Evolutionary conservation across 2,888 invertebrate genomes (phyloP), one percentile per base, ranked within the genome.

Genomic region (Protodeltote pygarga): DNA sequence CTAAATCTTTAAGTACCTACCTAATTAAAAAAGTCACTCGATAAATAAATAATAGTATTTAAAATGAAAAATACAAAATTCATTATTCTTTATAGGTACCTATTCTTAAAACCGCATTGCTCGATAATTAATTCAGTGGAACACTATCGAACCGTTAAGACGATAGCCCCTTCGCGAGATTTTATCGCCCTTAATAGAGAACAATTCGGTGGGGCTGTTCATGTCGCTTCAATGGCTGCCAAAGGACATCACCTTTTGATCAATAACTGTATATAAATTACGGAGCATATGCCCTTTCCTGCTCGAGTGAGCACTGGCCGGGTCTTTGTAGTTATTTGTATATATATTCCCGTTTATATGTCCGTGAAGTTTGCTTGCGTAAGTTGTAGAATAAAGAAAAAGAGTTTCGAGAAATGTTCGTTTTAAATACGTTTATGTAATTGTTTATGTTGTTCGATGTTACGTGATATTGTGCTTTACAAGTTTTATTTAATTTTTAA

Each of bases 261-360:
- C 92, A 92, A 90, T 90, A 91, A 89, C 87, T 91, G 90, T 92
- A 91, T 86, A 90, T 89, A 90, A 91, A 90, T 91, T 90, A 88
- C 85, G 71, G 72, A 87, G 83, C 91, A 91, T 87, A 89, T 92
- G 91, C 85, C 89, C 88, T 85, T 89, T 83, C 75, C 77, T 86
- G 91, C 83, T 88, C 82, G 75, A 81, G 75, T 76, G 82, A 85
- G 79, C 79, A 83, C 77, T 69, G 79, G 79, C 75, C 79, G 72
- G 72, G 77, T 53, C 88, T 89, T 90, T 89, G 86, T 89, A 75
- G 66, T 71, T 37, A 38, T 37, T 33, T 53, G 52, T 52, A 35
- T 59, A 37, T 61, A 35, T 54, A 44, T 54, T 24, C 48, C 16
- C 16, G 23, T 73, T 71, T 79, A 75, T 73, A 64, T 74, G 70